Evolutionary conservation across 2,888 invertebrate species (phyloP), one percentile per base, ranked within the genome.

Genomic region (Sturmia bella): DNA sequence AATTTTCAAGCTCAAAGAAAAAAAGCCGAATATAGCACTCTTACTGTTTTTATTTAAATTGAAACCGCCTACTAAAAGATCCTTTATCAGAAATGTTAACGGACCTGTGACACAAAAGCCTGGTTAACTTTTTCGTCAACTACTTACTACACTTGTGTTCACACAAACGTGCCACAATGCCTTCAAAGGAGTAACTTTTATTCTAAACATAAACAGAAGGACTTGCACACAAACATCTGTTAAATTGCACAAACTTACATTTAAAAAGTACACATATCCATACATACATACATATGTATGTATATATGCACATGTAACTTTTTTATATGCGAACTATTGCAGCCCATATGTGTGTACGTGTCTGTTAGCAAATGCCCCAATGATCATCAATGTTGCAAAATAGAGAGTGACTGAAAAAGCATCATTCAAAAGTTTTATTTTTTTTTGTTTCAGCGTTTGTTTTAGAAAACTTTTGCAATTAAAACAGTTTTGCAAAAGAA

Each of bases 391-490:
- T 78, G 72, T 78, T 66, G 73, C 72, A 66, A 78, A 78, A 78
- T 72, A 64, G 39, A 64, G 45, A 78, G 66, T 78, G 80, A 70
- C 79, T 81, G 79, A 81, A 81, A 84, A 81, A 77, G 82, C 77
- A 63, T 82, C 76, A 64, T 80, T 80, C 77, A 70, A 80, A 82
- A 76, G 59, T 84, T 84, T 54, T 41, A 15, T 66, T 9, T 39
- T 66, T 66, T 64, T 32, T 32, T 19, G 37, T 81, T 82, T 80
- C 41, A 68, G 64, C 79, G 63, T 83, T 79, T 84, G 69, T 63
- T 81, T 81, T 81, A 70, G 66, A 72, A 72, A 84, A 84, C 81
- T 84, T 84, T 84, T 84, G 81, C 83, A 84, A 84, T 84, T 84
- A 84, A 82, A 80, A 74, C 63, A 84, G 80, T 80, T 79, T 75